Conservation (phyloP, 2,888 invertebrate genomes). For the Lasioglossum vierecki region DNA sequence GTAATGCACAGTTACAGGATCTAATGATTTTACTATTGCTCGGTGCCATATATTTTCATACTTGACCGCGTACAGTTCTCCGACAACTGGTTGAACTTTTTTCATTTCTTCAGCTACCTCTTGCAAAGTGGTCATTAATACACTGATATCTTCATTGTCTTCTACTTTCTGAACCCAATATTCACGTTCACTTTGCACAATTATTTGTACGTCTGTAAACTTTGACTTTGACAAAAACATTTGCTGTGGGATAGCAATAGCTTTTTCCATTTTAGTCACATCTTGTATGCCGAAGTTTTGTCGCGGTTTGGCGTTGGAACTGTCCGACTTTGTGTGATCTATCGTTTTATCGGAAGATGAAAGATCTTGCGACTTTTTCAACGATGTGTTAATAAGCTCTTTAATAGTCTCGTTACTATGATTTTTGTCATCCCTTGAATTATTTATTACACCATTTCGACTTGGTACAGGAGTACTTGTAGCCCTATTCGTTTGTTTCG, state of each 20-base stretch:
- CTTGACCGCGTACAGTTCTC: conserved; percentile 65
- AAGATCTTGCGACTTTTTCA: neutral
- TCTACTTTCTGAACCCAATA: conserved; percentile 71
- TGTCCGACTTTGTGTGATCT: neutral
- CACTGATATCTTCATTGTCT: conserved; percentile 39
- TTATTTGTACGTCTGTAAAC: conserved; percentile 67
- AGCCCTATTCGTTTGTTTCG: neutral
- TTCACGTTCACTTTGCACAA: conserved; percentile 43
- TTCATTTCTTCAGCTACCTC: conserved; percentile 4
- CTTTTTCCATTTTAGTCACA: conserved; percentile 43
- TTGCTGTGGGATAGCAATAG: conserved; percentile 47
- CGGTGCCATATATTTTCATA: conserved; percentile 73
- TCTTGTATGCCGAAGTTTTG: conserved; percentile 12
- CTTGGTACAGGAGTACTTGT: neutral
- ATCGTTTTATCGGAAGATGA: neutral
- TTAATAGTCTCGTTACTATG: neutral
- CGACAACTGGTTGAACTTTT: conserved; percentile 56
- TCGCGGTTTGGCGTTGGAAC: neutral
- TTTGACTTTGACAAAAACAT: conserved; percentile 64
- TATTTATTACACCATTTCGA: neutral
- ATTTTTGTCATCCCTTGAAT: neutral
- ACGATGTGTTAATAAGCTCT: neutral
- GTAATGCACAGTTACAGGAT: conserved; percentile 69
- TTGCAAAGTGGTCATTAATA: conserved; percentile 66
- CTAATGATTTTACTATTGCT: conserved; percentile 59